Percentiles rank a stretch among this genome's conserved stretches.
Evolutionary conservation across 2,113 vertebrate species (phyloP).

Genomic region (Larimichthys crocea): DNA sequence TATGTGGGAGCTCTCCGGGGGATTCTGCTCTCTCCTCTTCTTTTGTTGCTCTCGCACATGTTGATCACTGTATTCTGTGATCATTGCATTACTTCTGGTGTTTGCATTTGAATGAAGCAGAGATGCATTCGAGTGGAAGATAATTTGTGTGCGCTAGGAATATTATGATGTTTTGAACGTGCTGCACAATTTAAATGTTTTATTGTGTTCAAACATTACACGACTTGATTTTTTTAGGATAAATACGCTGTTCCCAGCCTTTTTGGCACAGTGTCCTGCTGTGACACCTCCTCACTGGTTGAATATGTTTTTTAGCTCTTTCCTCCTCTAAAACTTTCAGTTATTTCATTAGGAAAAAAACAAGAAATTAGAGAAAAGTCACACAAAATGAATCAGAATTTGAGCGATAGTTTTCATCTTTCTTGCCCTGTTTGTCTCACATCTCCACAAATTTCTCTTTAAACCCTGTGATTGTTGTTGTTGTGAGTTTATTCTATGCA

Average conservation of each 20-base stretch:
- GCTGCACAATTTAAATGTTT: background rate
- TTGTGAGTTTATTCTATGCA: background rate
- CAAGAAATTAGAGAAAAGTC: background rate
- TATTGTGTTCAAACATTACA: background rate
- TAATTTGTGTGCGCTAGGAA: conserved; percentile 2
- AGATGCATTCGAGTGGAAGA: background rate
- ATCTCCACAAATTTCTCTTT: background rate
- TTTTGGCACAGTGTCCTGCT: background rate
- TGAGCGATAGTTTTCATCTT: background rate
- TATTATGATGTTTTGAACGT: conserved; percentile 12
- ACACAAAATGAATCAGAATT: background rate
- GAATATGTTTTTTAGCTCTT: no score
- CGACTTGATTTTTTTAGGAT: background rate
- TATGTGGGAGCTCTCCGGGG: conserved; percentile 86
- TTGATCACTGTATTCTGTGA: conserved; percentile 41
- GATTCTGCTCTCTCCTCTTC: conserved; percentile 35
- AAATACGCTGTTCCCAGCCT: background rate
- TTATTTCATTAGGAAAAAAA: background rate
- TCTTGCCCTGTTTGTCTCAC: background rate
- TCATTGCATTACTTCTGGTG: conserved; percentile 19
- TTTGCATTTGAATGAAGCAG: conserved; percentile 33
- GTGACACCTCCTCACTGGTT: background rate
- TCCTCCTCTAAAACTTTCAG: background rate
- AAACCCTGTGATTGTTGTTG: background rate
- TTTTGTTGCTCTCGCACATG: conserved; percentile 46